Percentiles rank a stretch among this genome's conserved stretches.
Conservation (phyloP, 64 coral and sea anemone genomes). For the Cladopsammia gracilis region DNA sequence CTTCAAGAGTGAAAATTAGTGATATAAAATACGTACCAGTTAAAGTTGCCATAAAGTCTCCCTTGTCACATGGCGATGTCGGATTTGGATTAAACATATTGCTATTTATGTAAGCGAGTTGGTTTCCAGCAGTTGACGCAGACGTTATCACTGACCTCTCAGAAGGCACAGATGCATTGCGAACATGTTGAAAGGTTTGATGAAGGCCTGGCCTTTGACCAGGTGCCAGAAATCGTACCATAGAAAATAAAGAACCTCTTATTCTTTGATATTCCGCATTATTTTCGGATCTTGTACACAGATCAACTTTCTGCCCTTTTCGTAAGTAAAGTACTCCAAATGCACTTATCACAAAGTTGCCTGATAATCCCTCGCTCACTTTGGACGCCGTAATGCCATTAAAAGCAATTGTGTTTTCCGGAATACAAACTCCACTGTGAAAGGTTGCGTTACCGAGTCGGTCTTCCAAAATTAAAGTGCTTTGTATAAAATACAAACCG, state of each 20-base stretch:
- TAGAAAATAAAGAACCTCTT: background rate
- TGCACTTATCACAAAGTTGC: background rate
- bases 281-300: background rate
- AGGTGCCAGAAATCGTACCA: background rate
- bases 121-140: background rate
- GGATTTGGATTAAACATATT: slow-evolving; percentile 18
- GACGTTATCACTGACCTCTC: background rate
- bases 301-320: background rate
- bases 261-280: too few relatives aligned
- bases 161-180: background rate
- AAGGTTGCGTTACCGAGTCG: fast-evolving
- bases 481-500: slow-evolving; percentile 17
- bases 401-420: background rate
- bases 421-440: background rate
- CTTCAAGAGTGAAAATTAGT: too few relatives aligned
- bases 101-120: slow-evolving; percentile 14
- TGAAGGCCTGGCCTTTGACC: slow-evolving; percentile 4
- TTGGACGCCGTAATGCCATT: background rate
- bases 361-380: background rate
- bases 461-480: background rate
- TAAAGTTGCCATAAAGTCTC: too few relatives aligned
- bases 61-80: too few relatives aligned
- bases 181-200: background rate
- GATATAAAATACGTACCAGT: too few relatives aligned
- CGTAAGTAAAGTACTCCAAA: slow-evolving; percentile 19